These are phyloP conservation scores for Esox niger DNA, from an alignment of 2,113 vertebrate species.

Conservation along the genomic window DNA sequence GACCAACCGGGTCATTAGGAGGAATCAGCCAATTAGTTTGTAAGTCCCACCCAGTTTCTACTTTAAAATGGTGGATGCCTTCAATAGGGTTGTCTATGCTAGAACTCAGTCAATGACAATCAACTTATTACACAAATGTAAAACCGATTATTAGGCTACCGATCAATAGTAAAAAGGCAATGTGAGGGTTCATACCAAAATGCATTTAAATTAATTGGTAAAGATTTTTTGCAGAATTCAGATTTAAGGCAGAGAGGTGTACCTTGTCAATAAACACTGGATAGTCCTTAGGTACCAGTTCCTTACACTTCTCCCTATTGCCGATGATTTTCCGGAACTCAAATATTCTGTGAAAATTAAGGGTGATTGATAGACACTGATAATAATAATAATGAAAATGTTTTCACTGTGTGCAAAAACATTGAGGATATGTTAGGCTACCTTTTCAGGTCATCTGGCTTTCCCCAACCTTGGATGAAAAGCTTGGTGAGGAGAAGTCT, in stretches of 20 bases:
- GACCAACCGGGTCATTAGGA: too few species aligned
- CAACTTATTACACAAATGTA: neutral
- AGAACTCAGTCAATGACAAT: neutral
- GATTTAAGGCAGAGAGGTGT: conserved; percentile 18
- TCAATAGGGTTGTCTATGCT: too few species aligned
- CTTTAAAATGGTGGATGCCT: too few species aligned
- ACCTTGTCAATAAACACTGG: conserved; percentile 93
- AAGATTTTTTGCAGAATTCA: neutral
- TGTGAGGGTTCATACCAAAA: neutral
- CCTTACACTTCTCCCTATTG: conserved; percentile 88
- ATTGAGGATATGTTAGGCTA: conserved; percentile 34
- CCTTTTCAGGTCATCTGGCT: conserved; percentile 94
- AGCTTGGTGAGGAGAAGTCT: conserved; percentile 94
- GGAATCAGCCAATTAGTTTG: too few species aligned
- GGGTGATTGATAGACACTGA: neutral
- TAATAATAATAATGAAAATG: neutral
- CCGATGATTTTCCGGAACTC: conserved; percentile 94
- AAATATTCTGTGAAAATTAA: conserved; percentile 83
- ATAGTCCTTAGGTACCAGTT: conserved; percentile 88
- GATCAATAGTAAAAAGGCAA: neutral
- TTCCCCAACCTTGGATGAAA: conserved; percentile 98
- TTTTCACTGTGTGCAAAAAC: neutral
- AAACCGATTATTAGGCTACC: neutral
- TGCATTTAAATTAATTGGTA: neutral
- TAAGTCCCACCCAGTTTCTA: too few species aligned